These are phyloP conservation scores for Patella ulyssiponensis DNA, from an alignment of 2,888 invertebrate species.

Conservation along the genomic window DNA sequence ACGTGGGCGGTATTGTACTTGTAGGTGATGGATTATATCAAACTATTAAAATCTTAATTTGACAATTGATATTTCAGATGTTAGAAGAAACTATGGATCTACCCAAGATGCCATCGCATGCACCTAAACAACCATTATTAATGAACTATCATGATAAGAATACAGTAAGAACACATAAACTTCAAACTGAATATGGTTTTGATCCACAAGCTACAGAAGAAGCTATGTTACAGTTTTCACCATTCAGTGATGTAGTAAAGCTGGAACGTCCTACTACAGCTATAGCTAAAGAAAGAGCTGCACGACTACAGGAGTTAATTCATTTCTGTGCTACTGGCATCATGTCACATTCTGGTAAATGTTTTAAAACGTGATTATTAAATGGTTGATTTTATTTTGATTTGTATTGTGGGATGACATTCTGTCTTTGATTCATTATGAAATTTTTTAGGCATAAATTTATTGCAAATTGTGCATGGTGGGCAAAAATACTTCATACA, in stretches of 20 bases:
- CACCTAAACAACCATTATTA: slow-evolving; percentile 58
- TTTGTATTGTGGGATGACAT: too few species aligned
- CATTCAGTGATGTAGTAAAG: slow-evolving; percentile 45
- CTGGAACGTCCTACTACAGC: slow-evolving; percentile 49
- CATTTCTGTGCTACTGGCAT: slow-evolving; percentile 67
- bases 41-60: too few species aligned
- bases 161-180: slow-evolving; percentile 59
- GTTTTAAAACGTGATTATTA: not conserved
- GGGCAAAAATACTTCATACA: too few species aligned
- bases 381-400: too few species aligned
- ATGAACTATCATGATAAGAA: slow-evolving; percentile 65
- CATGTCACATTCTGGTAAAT: slow-evolving; percentile 62
- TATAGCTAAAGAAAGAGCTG: slow-evolving; percentile 59
- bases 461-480: not conserved
- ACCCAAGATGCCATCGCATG: slow-evolving; percentile 51
- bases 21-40: too few species aligned
- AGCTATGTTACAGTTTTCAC: slow-evolving; percentile 59
- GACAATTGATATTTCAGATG: slow-evolving; percentile 33
- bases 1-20: too few species aligned
- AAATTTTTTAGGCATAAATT: not conserved
- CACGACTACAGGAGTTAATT: slow-evolving; percentile 69
- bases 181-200: slow-evolving; percentile 60
- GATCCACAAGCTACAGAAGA: slow-evolving; percentile 61
- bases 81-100: slow-evolving; percentile 57
- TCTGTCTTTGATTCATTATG: not conserved